Evolutionary conservation across 2,797 vertebrate genomes (phyloP).

Genomic region (Sitta carolinensis): DNA sequence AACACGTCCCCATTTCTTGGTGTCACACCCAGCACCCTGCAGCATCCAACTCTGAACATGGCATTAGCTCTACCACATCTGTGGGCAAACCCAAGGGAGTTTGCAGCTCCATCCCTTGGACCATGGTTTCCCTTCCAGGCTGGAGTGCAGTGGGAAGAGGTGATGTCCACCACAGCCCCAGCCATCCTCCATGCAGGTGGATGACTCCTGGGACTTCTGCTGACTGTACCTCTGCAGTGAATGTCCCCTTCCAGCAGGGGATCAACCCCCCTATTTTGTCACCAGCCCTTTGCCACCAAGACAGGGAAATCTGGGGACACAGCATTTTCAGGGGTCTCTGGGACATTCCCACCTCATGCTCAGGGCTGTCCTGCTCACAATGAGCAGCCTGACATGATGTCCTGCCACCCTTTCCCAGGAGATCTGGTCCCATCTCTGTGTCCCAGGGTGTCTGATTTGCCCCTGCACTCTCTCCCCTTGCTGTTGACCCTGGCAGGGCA

Average conservation of each 20-base stretch:
- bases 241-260: neutral
- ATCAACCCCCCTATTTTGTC: neutral
- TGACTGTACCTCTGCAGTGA: neutral
- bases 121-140: neutral
- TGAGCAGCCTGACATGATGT: fast-evolving
- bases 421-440: neutral
- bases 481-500: neutral
- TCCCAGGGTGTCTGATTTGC: neutral
- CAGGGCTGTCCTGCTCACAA: neutral
- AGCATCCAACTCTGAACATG: neutral
- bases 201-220: neutral
- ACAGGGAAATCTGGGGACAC: fast-evolving
- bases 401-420: neutral
- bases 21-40: neutral
- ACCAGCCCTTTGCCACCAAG: neutral
- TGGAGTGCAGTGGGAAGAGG: neutral
- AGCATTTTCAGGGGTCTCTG: neutral
- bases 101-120: fast-evolving
- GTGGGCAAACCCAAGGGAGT: neutral
- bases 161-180: neutral
- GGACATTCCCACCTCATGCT: neutral
- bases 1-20: neutral
- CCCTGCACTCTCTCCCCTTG: neutral
- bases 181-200: neutral
- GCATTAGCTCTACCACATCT: neutral